These are phyloP conservation scores for Plectrocnemia conspersa DNA, from an alignment of 1,140 invertebrate genomes.

Conservation along the genomic window DNA sequence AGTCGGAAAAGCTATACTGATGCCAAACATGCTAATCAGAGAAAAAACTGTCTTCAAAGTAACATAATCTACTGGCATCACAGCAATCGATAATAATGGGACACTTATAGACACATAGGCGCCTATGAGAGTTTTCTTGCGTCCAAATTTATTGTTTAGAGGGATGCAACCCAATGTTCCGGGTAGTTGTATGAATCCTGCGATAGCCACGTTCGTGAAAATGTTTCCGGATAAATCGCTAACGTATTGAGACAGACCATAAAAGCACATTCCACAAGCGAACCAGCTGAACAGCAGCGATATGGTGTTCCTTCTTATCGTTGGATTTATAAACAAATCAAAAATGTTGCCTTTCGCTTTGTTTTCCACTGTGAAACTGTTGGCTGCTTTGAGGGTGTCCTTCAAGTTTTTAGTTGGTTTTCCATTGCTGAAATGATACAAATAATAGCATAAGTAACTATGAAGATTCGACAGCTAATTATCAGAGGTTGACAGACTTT, in stretches of 20 bases:
- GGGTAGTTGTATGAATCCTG: slow-evolving; percentile 61
- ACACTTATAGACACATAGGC: slow-evolving; percentile 60
- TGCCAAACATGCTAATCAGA: slow-evolving; percentile 59
- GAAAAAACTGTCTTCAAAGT: slow-evolving; percentile 51
- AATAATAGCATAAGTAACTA: too few relatives aligned
- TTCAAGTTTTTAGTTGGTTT: slow-evolving; percentile 50
- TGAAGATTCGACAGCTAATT: too few relatives aligned
- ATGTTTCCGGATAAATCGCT: slow-evolving; percentile 67
- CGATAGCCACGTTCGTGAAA: slow-evolving; percentile 67
- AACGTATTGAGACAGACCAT: slow-evolving; percentile 71
- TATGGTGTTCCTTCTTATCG: slow-evolving; percentile 67
- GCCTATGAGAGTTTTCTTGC: slow-evolving; percentile 59
- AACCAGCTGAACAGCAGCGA: slow-evolving; percentile 68
- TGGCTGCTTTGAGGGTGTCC: too few relatives aligned
- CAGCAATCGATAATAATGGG: slow-evolving; percentile 57
- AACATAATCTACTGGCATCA: slow-evolving; percentile 45
- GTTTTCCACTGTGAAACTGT: too few relatives aligned
- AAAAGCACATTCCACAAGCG: slow-evolving; percentile 69
- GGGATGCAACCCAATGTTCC: slow-evolving; percentile 64
- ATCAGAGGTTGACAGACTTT: too few relatives aligned
- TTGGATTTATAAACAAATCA: slow-evolving; percentile 68
- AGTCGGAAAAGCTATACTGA: slow-evolving; percentile 55
- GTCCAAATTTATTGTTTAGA: slow-evolving; percentile 59
- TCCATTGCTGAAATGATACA: slow-evolving; percentile 49
- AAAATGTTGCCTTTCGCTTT: slow-evolving; percentile 54